Percentiles rank a stretch among this genome's conserved stretches.
Conservation (phyloP, 2,888 invertebrate genomes). For the Sclerodermus sp. region DNA sequence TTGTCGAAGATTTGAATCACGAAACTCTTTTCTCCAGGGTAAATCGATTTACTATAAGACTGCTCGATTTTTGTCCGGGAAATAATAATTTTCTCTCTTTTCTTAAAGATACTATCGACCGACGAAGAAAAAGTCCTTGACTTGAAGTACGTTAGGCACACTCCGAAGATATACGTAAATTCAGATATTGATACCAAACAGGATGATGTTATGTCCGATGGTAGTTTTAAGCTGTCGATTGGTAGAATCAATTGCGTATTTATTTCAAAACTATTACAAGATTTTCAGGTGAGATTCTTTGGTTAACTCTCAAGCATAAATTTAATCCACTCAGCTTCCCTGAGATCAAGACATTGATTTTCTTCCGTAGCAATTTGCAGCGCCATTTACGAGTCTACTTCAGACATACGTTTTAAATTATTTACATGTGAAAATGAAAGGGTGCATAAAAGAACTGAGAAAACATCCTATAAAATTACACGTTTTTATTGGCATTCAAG, state of each 20-base stretch:
- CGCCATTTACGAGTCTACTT: constrained; percentile 58
- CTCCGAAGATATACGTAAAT: constrained; percentile 62
- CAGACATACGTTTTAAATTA: constrained; percentile 23
- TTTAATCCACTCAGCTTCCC: background rate
- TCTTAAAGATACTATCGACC: constrained; percentile 68
- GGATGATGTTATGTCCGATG: constrained; percentile 66
- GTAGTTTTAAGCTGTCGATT: constrained; percentile 69
- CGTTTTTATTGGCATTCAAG: constrained; percentile 69
- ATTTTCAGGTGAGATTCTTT: constrained; percentile 63
- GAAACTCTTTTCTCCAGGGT: constrained; percentile 77
- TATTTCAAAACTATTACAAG: constrained; percentile 67
- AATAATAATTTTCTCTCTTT: constrained; percentile 9
- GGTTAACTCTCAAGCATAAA: background rate
- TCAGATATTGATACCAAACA: constrained; percentile 58
- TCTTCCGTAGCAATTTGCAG: constrained; percentile 61
- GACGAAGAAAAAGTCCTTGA: constrained; percentile 82
- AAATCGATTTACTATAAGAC: constrained; percentile 16
- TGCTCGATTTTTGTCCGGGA: background rate
- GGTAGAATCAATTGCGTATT: constrained; percentile 74
- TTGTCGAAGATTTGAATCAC: constrained; percentile 73
- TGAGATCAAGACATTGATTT: too few species aligned
- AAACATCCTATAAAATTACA: constrained; percentile 63
- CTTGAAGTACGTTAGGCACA: constrained; percentile 74
- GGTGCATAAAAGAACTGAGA: constrained; percentile 59
- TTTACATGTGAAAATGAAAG: constrained; percentile 26